These are phyloP conservation scores for Colaptes auratus DNA, from an alignment of 2,113 vertebrate species.

Conservation along the genomic window DNA sequence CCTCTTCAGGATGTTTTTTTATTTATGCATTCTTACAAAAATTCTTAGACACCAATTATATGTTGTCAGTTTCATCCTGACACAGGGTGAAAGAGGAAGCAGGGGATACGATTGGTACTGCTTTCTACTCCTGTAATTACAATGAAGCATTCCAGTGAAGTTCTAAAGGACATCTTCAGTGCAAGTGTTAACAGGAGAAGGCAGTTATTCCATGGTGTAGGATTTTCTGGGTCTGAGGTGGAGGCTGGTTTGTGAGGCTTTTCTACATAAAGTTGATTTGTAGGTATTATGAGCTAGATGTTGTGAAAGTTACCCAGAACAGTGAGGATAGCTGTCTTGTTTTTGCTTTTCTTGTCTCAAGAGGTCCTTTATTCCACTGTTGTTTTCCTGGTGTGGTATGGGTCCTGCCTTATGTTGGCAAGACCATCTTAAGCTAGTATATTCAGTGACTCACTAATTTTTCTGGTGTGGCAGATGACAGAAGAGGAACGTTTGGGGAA, in stretches of 20 bases:
- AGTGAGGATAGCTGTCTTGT: not conserved
- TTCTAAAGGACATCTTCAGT: not conserved
- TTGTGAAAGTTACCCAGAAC: not conserved
- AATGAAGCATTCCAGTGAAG: not conserved
- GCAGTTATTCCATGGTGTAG: not conserved
- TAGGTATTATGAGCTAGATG: not conserved
- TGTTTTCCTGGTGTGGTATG: not conserved
- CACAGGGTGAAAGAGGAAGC: fast-evolving
- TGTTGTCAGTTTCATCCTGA: not conserved
- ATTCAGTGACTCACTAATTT: not conserved
- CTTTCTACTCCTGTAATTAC: not conserved
- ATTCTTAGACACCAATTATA: not conserved
- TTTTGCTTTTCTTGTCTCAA: not conserved
- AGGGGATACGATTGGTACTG: not conserved
- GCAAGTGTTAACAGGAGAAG: too few species aligned
- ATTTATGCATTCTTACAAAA: not conserved
- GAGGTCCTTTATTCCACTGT: not conserved
- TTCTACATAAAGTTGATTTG: not conserved
- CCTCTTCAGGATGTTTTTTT: constrained; percentile 26
- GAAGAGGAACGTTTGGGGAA: not conserved
- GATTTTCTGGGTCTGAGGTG: not conserved
- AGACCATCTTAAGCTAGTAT: not conserved
- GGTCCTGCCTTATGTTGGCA: not conserved
- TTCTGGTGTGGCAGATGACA: not conserved
- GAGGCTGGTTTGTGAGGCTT: not conserved